A percentile compares a stretch with the other conserved stretches of the same genome.
Evolutionary conservation across 2,888 invertebrate genomes (phyloP).

Genomic region (Tetramorium bicarinatum): DNA sequence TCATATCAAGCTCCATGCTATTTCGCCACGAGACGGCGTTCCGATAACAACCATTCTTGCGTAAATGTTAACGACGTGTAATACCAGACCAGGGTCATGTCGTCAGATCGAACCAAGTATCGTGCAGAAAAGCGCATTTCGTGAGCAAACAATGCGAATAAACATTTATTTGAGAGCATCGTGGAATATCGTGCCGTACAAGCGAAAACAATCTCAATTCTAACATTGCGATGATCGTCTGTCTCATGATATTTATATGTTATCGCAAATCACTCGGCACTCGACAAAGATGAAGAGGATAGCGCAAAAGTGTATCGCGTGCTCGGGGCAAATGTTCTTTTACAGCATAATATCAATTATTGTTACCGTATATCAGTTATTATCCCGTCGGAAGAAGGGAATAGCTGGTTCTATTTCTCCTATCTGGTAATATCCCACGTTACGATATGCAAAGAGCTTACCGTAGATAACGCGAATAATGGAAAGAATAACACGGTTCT

Average conservation of each 20-base stretch:
- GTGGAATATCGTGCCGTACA: neutral
- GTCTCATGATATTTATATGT: neutral
- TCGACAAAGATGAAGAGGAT: neutral
- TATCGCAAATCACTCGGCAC: constrained; percentile 3
- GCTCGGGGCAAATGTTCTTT: neutral
- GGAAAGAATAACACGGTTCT: constrained; percentile 32
- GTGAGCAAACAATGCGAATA: constrained; percentile 45
- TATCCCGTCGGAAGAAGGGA: neutral
- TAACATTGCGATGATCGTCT: neutral
- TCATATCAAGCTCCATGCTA: neutral
- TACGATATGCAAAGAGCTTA: constrained; percentile 18
- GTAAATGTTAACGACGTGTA: constrained; percentile 3
- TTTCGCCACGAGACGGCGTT: neutral
- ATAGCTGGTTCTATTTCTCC: constrained; percentile 3
- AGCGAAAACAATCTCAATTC: constrained; percentile 24
- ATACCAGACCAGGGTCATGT: constrained; percentile 47
- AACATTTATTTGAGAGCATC: constrained; percentile 33
- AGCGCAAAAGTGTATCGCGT: neutral
- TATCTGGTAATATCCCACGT: constrained; percentile 9
- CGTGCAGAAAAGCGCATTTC: constrained; percentile 28
- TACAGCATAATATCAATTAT: neutral
- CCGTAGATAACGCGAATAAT: constrained; percentile 35
- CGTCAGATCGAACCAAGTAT: constrained; percentile 39
- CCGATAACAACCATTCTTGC: constrained; percentile 2
- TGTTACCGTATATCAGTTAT: neutral